These are phyloP conservation scores for Lithophane ornitopus DNA, from an alignment of 2,888 invertebrate species.

Conservation along the genomic window DNA sequence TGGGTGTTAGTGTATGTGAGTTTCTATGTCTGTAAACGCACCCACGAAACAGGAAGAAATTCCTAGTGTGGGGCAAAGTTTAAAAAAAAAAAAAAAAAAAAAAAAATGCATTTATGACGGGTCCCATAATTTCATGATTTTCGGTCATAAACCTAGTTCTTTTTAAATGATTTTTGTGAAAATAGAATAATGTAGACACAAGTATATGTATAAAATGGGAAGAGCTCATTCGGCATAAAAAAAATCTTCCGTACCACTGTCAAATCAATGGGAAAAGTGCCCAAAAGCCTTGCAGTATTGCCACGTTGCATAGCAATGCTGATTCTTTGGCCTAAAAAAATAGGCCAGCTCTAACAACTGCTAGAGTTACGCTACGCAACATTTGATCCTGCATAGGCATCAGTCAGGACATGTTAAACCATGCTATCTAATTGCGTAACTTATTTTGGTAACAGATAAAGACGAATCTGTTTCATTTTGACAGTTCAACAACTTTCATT, in stretches of 20 bases:
- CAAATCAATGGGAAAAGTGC: neutral
- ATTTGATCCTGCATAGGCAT: neutral
- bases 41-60: no score
- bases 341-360: no score
- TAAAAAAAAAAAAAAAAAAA: no score
- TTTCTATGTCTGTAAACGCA: no score
- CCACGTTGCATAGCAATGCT: neutral
- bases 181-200: neutral
- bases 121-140: neutral
- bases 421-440: neutral
- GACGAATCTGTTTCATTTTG: no score
- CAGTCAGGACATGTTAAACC: neutral
- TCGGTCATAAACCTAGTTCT: neutral
- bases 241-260: neutral
- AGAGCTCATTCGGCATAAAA: neutral
- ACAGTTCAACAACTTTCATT: no score
- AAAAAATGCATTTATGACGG: no score
- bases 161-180: neutral
- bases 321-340: neutral
- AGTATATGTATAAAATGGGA: no score
- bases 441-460: no score
- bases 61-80: no score
- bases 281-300: neutral
- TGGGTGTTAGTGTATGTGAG: no score
- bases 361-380: no score